A percentile compares a stretch with the other conserved stretches of the same genome.
These are phyloP conservation scores for Cherax quadricarinatus DNA, from an alignment of 1,140 invertebrate species.

Conservation along the genomic window DNA sequence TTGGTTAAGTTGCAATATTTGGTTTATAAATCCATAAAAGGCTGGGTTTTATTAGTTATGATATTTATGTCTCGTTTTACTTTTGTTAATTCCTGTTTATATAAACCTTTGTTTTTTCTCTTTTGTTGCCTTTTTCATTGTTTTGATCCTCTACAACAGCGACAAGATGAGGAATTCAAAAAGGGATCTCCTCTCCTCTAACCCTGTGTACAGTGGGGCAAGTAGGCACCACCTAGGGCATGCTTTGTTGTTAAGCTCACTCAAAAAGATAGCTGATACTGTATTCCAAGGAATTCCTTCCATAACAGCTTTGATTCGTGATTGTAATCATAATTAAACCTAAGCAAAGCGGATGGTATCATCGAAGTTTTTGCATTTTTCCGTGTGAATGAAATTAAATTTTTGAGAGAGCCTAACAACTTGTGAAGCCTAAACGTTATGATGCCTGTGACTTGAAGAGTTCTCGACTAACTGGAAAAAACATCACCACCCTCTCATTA, in stretches of 20 bases:
- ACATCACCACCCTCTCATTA: constrained; percentile 44
- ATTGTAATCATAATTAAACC: background rate
- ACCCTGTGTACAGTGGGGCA: constrained; percentile 17
- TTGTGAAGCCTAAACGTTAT: constrained; percentile 12
- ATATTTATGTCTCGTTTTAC: constrained; percentile 20
- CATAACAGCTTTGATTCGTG: background rate
- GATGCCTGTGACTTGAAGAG: constrained; percentile 11
- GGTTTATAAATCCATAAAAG: constrained; percentile 52
- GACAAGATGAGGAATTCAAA: constrained; percentile 24
- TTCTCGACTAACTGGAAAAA: constrained; percentile 38
- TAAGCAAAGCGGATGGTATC: background rate
- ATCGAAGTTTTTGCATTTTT: background rate
- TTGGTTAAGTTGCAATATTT: constrained; percentile 20
- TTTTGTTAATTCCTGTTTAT: constrained; percentile 1
- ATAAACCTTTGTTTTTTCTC: background rate
- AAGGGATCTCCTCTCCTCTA: background rate
- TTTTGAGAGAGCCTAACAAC: background rate
- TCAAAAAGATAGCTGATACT: background rate
- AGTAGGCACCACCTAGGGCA: constrained; percentile 25
- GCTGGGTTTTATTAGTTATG: constrained; percentile 44
- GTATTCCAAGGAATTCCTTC: background rate
- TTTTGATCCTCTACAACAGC: constrained; percentile 22
- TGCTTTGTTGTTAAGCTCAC: background rate
- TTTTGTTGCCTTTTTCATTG: background rate
- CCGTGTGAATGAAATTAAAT: background rate